Percentiles rank a stretch among this genome's conserved stretches.
These are phyloP conservation scores for Toxostoma redivivum DNA, from an alignment of 2,113 vertebrate species.

Conservation along the genomic window DNA sequence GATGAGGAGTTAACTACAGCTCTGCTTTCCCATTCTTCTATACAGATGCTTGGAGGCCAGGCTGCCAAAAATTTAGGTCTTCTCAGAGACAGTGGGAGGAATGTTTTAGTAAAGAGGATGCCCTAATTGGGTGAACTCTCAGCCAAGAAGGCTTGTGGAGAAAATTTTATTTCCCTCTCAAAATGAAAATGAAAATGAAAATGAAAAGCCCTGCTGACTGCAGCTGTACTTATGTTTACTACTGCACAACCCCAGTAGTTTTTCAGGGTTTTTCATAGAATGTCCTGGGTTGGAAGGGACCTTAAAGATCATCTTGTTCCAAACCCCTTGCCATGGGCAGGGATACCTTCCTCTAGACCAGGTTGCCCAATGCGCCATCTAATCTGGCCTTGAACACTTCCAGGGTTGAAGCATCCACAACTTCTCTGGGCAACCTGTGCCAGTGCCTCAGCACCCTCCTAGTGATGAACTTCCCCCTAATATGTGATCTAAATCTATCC, in stretches of 20 bases:
- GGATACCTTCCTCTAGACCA: background rate
- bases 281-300: background rate
- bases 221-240: background rate
- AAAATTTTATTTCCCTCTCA: background rate
- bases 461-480: background rate
- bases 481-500: background rate
- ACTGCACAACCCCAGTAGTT: background rate
- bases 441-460: background rate
- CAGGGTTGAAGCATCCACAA: background rate
- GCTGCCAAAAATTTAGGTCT: background rate
- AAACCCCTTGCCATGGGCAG: background rate
- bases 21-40: background rate
- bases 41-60: background rate
- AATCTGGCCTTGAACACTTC: background rate
- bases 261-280: background rate
- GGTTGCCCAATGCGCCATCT: background rate
- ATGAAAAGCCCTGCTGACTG: background rate
- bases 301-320: background rate
- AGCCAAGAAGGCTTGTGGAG: background rate
- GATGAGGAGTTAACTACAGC: background rate
- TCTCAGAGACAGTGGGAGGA: background rate
- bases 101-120: background rate
- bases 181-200: background rate
- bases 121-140: background rate
- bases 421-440: background rate